Evolutionary conservation across 2,113 vertebrate species (phyloP).

Genomic region (Myrmecophaga tridactyla): DNA sequence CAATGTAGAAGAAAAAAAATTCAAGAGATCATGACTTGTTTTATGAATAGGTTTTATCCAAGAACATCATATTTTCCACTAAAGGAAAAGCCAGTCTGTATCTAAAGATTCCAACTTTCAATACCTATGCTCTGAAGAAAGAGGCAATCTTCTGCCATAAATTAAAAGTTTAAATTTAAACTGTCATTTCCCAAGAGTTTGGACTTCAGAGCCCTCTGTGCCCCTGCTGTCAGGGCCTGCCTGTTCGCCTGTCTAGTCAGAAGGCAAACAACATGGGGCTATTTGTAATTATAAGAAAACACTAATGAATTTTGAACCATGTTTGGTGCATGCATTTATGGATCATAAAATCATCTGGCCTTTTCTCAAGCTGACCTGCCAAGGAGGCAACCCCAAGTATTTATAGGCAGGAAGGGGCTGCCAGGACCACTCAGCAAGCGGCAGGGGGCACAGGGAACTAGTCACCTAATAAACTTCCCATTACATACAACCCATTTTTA

Average conservation of each 20-base stretch:
- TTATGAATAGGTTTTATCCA: conserved; percentile 33
- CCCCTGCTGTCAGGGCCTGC: neutral
- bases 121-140: neutral
- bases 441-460: neutral
- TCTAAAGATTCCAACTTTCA: conserved; percentile 29
- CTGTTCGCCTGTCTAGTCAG: conserved; percentile 63
- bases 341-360: conserved; percentile 68
- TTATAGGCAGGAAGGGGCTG: conserved; percentile 46
- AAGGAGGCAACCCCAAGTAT: conserved; percentile 59
- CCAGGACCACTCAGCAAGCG: conserved; percentile 57
- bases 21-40: neutral
- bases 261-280: conserved; percentile 69
- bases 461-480: neutral
- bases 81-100: conserved; percentile 47
- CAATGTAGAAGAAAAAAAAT: neutral
- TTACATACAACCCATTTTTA: conserved; percentile 54
- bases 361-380: conserved; percentile 51
- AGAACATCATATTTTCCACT: conserved; percentile 54
- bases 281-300: conserved; percentile 73
- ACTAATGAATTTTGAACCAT: conserved; percentile 65
- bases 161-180: conserved; percentile 59
- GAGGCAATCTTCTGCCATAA: conserved; percentile 22
- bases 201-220: neutral
- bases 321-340: conserved; percentile 72
- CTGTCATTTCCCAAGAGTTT: neutral